Evolutionary conservation across 2,113 vertebrate species (phyloP).

Genomic region (Gambusia holbrooki): DNA sequence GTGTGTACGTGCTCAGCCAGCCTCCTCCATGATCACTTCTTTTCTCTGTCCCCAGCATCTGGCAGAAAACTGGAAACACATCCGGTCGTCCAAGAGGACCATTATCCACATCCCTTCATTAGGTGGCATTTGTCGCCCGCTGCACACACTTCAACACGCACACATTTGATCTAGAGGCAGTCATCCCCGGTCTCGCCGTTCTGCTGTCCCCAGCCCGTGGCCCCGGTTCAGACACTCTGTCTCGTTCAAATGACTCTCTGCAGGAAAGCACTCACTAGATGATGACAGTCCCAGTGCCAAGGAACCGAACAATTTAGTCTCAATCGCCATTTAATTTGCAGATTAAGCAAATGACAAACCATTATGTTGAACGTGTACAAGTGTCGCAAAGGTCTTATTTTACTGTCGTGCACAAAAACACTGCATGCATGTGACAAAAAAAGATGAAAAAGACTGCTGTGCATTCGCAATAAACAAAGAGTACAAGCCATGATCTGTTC

Average conservation of each 20-base stretch:
- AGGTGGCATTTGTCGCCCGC: conserved; percentile 88
- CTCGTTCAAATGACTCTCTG: conserved; percentile 98
- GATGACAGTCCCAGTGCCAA: conserved; percentile 93
- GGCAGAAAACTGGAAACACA: conserved; percentile 99
- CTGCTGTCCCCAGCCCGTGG: conserved; percentile 91
- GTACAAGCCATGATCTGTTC: conserved; percentile 44
- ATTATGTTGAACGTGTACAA: conserved; percentile 90
- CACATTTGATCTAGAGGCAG: conserved; percentile 57
- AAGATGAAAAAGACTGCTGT: conserved; percentile 13
- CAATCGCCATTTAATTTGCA: conserved; percentile 97
- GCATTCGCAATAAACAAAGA: conserved; percentile 32
- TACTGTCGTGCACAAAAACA: conserved; percentile 90
- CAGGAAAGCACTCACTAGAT: conserved; percentile 96
- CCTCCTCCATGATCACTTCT: conserved; percentile 90
- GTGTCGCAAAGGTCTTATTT: conserved; percentile 91
- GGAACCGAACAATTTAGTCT: conserved; percentile 82
- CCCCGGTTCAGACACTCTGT: conserved; percentile 93
- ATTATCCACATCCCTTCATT: conserved; percentile 99
- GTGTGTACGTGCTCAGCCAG: conserved; percentile 36
- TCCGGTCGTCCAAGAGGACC: conserved; percentile 97
- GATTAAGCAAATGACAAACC: conserved; percentile 98
- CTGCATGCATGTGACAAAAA: conserved; percentile 56
- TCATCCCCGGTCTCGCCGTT: conserved; percentile 83
- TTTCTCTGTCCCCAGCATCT: conserved; percentile 93
- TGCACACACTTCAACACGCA: conserved; percentile 38